Evolutionary conservation across 1,140 invertebrate genomes (phyloP).

Genomic region (Drosophila pachea): DNA sequence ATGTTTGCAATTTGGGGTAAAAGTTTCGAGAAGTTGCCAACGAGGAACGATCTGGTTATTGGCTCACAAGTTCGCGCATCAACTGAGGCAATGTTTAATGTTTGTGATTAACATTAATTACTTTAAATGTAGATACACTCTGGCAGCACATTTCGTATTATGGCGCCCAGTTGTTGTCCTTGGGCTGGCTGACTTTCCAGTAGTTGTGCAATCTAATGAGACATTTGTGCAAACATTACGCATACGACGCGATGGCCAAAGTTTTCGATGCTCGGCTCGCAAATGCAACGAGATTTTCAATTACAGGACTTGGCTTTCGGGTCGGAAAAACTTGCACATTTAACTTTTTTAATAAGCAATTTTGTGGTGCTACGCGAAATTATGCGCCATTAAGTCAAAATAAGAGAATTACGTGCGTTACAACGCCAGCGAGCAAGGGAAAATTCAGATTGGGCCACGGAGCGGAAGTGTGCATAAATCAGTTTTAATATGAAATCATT

Average conservation of each 20-base stretch:
- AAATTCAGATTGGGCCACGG: neutral
- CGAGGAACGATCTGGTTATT: neutral
- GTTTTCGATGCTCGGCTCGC: constrained; percentile 1
- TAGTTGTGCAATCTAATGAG: constrained; percentile 11
- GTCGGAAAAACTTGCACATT: constrained; percentile 10
- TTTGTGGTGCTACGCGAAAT: constrained; percentile 41
- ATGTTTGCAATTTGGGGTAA: no score
- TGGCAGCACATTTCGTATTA: constrained; percentile 8
- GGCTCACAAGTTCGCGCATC: neutral
- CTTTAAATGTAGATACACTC: neutral
- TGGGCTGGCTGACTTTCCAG: neutral
- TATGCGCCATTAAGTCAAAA: constrained; percentile 41
- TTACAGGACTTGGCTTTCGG: constrained; percentile 4
- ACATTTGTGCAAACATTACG: constrained; percentile 31
- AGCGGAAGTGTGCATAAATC: constrained; percentile 42
- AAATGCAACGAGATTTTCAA: constrained; percentile 23
- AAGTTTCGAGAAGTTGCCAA: no score
- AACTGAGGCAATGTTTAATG: constrained; percentile 5
- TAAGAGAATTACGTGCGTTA: constrained; percentile 46
- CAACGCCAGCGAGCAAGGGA: constrained; percentile 6
- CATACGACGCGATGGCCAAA: constrained; percentile 24
- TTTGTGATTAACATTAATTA: constrained; percentile 23
- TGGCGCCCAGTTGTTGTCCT: constrained; percentile 15
- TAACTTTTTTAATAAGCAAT: constrained; percentile 44
- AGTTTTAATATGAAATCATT: constrained; percentile 54